Conservation (phyloP, 2,888 invertebrate species). For the Tachina grossa region DNA sequence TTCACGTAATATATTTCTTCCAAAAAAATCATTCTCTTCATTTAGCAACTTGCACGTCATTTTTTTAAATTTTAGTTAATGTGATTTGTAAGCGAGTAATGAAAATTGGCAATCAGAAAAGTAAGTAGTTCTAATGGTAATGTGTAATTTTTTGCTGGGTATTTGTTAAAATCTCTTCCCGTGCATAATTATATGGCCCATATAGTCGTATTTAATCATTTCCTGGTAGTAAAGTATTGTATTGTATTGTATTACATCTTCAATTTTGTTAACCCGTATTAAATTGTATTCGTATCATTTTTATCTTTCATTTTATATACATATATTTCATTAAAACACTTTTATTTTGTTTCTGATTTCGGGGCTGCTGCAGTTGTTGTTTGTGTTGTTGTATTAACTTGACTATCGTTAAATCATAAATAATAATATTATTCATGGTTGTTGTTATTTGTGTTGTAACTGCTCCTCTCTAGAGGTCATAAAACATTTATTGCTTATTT, state of each 20-base stretch:
- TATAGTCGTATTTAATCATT: neutral
- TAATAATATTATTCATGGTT: constrained; percentile 50
- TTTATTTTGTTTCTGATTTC: constrained; percentile 2
- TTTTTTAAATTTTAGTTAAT: too few species aligned
- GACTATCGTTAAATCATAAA: constrained; percentile 62
- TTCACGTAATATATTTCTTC: too few species aligned
- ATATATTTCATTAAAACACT: constrained; percentile 39
- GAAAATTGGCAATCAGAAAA: too few species aligned
- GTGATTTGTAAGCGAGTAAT: too few species aligned
- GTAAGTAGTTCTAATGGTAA: too few species aligned
- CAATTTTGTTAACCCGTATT: constrained; percentile 7
- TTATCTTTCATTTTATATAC: constrained; percentile 36
- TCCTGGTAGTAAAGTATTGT: neutral
- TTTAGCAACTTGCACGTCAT: too few species aligned
- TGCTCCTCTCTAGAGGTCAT: constrained; percentile 72
- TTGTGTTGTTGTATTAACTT: constrained; percentile 31
- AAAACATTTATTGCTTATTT: constrained; percentile 83
- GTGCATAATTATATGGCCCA: neutral
- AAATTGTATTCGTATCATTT: constrained; percentile 21
- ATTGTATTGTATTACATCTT: neutral
- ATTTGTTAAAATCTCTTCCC: neutral
- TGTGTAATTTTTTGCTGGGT: too few species aligned
- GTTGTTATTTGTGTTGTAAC: constrained; percentile 38
- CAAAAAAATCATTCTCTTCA: too few species aligned
- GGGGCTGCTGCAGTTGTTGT: neutral